phyloP scores from a whole-genome alignment of 2,113 vertebrate species.

The Chloropsis hardwickii region DNA sequence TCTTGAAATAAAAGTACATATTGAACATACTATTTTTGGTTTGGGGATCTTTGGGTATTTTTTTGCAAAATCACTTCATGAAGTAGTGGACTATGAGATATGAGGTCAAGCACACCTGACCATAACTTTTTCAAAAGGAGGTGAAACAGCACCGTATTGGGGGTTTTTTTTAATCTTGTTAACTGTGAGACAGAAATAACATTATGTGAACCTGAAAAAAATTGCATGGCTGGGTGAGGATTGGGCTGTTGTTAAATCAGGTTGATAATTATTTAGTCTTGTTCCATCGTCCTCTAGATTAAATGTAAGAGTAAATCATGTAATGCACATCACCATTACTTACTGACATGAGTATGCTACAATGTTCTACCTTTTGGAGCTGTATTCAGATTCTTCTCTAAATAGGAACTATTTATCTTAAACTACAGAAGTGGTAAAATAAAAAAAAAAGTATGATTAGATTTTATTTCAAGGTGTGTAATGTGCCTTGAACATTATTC shows the following conservation, averaged over 20 bases:
- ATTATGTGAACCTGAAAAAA: not conserved
- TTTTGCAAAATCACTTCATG: not conserved
- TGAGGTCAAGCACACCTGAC: not conserved
- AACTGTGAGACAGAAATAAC: not conserved
- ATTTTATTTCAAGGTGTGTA: not conserved
- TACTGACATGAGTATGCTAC: not conserved
- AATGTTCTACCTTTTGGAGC: not conserved
- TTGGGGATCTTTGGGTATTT: not conserved
- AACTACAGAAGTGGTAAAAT: not conserved
- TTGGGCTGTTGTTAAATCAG: not conserved
- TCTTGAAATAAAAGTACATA: not conserved
- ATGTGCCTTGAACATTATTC: not conserved
- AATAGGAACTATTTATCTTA: not conserved
- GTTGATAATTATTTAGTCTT: not conserved
- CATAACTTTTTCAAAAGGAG: not conserved
- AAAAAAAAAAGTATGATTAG: not conserved
- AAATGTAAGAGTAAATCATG: not conserved
- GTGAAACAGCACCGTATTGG: not conserved
- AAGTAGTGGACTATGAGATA: not conserved
- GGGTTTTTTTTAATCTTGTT: not conserved
- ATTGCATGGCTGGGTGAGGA: not conserved
- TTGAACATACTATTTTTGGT: not conserved
- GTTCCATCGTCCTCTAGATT: not conserved
- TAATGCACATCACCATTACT: not conserved
- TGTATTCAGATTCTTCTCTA: not conserved